phyloP scores from a whole-genome alignment of 2,888 invertebrate genomes.

The Anticlea derivata region DNA sequence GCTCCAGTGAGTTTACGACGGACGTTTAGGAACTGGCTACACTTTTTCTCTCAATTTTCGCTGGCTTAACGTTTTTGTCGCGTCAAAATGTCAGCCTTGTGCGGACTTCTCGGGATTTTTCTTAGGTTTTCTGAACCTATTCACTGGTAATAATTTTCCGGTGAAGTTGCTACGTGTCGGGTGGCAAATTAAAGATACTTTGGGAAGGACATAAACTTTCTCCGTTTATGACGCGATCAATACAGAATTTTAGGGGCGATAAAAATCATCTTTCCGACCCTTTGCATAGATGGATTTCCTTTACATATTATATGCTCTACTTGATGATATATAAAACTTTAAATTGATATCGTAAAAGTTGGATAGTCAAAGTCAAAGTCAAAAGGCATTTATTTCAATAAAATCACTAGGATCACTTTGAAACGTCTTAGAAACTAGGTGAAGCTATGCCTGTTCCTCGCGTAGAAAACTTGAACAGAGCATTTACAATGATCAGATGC shows the following conservation, averaged over 20 bases:
- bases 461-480: not conserved
- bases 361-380: not conserved
- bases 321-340: conserved; percentile 18
- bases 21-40: conserved; percentile 26
- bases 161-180: conserved; percentile 7
- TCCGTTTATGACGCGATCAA: conserved; percentile 23
- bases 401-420: too few species aligned
- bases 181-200: conserved; percentile 23
- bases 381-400: too few species aligned
- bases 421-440: too few species aligned
- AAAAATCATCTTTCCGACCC: conserved; percentile 25
- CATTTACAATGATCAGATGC: too few species aligned
- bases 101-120: conserved; percentile 7
- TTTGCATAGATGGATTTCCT: conserved; percentile 22
- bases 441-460: too few species aligned
- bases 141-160: conserved; percentile 19
- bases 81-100: conserved; percentile 13
- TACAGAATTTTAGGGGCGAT: conserved; percentile 18
- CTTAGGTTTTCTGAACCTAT: not conserved
- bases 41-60: conserved; percentile 33
- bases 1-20: conserved; percentile 29
- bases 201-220: conserved; percentile 10
- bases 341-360: conserved; percentile 1
- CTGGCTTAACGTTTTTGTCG: conserved; percentile 24
- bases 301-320: conserved; percentile 7